Conservation (phyloP, 2,888 invertebrate genomes). For the Ochropleura leucogaster region DNA sequence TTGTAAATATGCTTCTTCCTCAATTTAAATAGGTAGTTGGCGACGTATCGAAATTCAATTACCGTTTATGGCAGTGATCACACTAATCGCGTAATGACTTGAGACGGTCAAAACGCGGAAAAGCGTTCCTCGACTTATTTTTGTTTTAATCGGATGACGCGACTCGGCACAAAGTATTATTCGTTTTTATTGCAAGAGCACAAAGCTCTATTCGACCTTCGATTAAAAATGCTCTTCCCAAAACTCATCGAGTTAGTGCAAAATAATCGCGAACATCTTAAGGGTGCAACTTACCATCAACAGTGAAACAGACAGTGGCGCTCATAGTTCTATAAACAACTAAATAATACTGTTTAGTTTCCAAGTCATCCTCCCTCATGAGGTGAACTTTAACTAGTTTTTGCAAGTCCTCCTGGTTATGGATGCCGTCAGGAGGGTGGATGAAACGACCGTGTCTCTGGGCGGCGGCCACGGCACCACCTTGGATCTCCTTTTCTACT, state of each 20-base stretch:
- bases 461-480: constrained; percentile 91
- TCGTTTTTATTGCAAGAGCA: not conserved
- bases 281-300: constrained; percentile 92
- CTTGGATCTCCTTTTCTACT: constrained; percentile 93
- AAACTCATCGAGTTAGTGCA: not conserved
- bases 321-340: constrained; percentile 96
- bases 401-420: constrained; percentile 86
- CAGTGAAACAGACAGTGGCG: constrained; percentile 96
- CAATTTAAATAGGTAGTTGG: not conserved
- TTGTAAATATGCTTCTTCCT: not conserved
- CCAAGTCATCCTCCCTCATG: constrained; percentile 89
- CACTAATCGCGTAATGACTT: not conserved
- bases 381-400: constrained; percentile 94
- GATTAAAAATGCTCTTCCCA: not conserved
- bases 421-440: constrained; percentile 85
- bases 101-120: not conserved
- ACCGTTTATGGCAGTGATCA: not conserved
- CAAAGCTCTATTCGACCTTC: not conserved
- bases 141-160: not conserved
- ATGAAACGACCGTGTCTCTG: constrained; percentile 87
- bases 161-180: not conserved
- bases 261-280: not conserved
- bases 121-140: too few relatives aligned
- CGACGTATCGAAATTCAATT: not conserved
- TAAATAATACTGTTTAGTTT: constrained; percentile 92